These are phyloP conservation scores for Monochamus saltuarius DNA, from an alignment of 1,140 invertebrate species.

Conservation along the genomic window DNA sequence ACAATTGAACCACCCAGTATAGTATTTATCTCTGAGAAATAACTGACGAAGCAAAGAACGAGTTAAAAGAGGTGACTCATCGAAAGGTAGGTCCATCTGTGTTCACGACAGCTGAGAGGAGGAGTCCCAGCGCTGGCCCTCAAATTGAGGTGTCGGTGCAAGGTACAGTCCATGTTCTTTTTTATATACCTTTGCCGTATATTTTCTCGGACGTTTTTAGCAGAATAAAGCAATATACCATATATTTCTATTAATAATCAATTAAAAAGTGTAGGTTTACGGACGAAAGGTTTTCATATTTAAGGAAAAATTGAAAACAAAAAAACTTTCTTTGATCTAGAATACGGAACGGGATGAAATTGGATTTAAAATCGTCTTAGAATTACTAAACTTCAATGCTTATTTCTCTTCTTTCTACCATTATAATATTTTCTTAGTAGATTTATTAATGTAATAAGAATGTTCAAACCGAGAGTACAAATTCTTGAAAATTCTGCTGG, in stretches of 20 bases:
- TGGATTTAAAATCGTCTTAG: too few species aligned
- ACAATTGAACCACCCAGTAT: too few species aligned
- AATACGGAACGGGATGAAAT: too few species aligned
- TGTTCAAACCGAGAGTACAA: too few species aligned
- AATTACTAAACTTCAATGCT: background rate
- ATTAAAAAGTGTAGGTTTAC: background rate
- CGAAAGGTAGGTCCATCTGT: slow-evolving; percentile 23
- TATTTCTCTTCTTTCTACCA: slow-evolving; percentile 7
- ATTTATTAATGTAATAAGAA: too few species aligned
- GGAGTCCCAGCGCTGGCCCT: slow-evolving; percentile 12
- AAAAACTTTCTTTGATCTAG: too few species aligned
- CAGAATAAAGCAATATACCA: background rate
- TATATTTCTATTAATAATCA: background rate
- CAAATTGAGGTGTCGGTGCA: slow-evolving; percentile 18
- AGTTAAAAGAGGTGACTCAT: background rate
- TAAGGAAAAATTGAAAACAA: too few species aligned
- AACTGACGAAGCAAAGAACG: background rate
- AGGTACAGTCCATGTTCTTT: slow-evolving; percentile 20
- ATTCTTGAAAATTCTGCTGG: too few species aligned
- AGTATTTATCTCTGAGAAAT: background rate
- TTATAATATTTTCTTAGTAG: slow-evolving; percentile 1
- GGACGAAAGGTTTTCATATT: too few species aligned
- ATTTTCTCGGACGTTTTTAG: slow-evolving; percentile 3
- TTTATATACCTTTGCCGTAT: background rate
- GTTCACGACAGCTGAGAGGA: slow-evolving; percentile 21